Base-by-base conservation (phyloP, 2,888 invertebrate genomes). In the Brenthis hecate region DNA sequence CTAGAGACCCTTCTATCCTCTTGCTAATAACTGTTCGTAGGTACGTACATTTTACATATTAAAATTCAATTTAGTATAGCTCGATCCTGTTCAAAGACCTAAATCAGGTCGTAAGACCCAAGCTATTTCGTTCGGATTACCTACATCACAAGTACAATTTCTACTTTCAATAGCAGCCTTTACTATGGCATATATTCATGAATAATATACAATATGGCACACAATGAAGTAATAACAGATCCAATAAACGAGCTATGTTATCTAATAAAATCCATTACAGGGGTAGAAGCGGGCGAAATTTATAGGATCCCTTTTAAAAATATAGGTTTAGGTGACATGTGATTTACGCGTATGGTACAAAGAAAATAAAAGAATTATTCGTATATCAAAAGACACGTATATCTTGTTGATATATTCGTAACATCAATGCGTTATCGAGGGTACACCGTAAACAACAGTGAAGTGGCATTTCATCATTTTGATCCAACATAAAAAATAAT, bases 291-390 rank as follows among this genome's bases (percentile, higher is more conserved):
- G 36, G 28, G 62, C 6, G 77, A 82, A 87, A 89, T 89, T 88
- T 88, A 89, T 89, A 81, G 86, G 81, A 36, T 43, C 82, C 81
- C 81, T 83, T 83, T 77, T 76, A 81, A 79, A 85, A 85, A 88
- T 87, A 88, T 88, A 84, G 53, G 62, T 53, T 53, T 53, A 32
- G 32, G 56, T 28, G 47, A 60, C 60, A 60, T 23, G 36, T 53
- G 62, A 62, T 62, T 62, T 62, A 62, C 58, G 66, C 16, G 75
- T 77, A 83, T 87, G 86, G 87, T 87, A 82, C 80, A 80, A 75
- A 79, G 80, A 80, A 82, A 82, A 85, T 85, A 87, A 85, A 83
- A 81, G 83, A 81, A 82, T 85, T 82, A 84, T 82, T 75, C 74
- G 56, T 65, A 72, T 68, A 67, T 68, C 71, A 65, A 57, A 69